Conservation (phyloP, 2,797 vertebrate species). For the Poliocrania exsul region DNA sequence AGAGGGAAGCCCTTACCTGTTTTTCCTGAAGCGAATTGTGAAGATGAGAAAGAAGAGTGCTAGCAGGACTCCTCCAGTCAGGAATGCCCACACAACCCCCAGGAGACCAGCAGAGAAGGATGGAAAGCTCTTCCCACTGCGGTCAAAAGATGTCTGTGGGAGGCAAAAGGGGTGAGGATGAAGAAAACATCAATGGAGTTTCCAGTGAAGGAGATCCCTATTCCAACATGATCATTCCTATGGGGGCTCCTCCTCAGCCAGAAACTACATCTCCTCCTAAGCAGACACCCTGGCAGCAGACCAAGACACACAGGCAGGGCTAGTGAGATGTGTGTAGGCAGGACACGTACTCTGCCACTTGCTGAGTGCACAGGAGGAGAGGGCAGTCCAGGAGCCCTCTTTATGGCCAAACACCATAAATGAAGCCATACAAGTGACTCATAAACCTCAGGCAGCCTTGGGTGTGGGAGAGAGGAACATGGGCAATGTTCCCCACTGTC, state of each 20-base stretch:
- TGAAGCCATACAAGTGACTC: background rate
- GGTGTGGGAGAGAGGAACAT: rapidly evolving
- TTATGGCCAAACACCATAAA: background rate
- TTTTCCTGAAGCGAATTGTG: slow-evolving; percentile 92
- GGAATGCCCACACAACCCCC: slow-evolving; percentile 88
- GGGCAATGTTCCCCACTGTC: background rate
- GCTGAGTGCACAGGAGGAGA: background rate
- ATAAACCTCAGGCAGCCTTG: background rate
- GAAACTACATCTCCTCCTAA: background rate
- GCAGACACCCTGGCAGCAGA: rapidly evolving
- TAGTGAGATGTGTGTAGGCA: background rate
- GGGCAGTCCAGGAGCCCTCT: background rate
- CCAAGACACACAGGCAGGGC: background rate
- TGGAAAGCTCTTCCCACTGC: background rate
- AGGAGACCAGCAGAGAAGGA: slow-evolving; percentile 82
- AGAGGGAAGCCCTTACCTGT: slow-evolving; percentile 83
- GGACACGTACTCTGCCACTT: background rate
- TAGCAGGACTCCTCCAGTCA: slow-evolving; percentile 89
- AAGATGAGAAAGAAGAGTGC: slow-evolving; percentile 88
- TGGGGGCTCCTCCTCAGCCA: background rate
- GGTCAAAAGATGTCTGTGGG: slow-evolving; percentile 65
- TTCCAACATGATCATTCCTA: background rate
- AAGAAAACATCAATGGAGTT: background rate
- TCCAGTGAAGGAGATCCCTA: background rate
- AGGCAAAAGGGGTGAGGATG: background rate